These are phyloP conservation scores for Zosterops pallidus DNA, from an alignment of 2,113 vertebrate genomes.

Conservation along the genomic window DNA sequence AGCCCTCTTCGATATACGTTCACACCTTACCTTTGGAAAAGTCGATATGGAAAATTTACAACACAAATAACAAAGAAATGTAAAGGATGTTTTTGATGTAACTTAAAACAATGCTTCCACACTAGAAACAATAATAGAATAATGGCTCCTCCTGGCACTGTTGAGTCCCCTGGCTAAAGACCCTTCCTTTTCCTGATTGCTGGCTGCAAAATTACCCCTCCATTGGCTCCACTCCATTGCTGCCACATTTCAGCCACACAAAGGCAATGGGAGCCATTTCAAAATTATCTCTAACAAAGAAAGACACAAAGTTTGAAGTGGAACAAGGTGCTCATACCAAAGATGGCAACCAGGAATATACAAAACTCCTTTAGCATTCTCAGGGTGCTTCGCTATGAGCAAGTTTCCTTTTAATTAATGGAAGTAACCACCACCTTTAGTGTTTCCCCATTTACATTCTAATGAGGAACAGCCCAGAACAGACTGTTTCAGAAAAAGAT, in stretches of 20 bases:
- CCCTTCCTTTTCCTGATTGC: slow-evolving; percentile 53
- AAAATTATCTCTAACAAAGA: not conserved
- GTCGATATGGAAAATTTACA: slow-evolving; percentile 21
- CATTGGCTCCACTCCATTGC: slow-evolving; percentile 24
- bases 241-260: slow-evolving; percentile 29
- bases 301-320: not conserved
- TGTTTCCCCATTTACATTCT: not conserved
- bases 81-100: slow-evolving; percentile 63
- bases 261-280: not conserved
- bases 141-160: slow-evolving; percentile 41
- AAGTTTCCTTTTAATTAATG: not conserved
- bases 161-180: slow-evolving; percentile 24
- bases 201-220: slow-evolving; percentile 34
- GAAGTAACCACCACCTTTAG: not conserved
- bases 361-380: not conserved
- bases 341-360: not conserved
- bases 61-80: slow-evolving; percentile 25
- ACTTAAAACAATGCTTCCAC: slow-evolving; percentile 58
- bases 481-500: not conserved
- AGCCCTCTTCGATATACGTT: not conserved
- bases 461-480: not conserved
- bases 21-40: not conserved
- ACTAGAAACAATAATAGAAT: slow-evolving; percentile 60
- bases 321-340: not conserved
- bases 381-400: not conserved